Percentiles rank a stretch among this genome's conserved stretches.
phyloP scores from a whole-genome alignment of 1,140 invertebrate genomes.

The Muscidifurax raptorellus region DNA sequence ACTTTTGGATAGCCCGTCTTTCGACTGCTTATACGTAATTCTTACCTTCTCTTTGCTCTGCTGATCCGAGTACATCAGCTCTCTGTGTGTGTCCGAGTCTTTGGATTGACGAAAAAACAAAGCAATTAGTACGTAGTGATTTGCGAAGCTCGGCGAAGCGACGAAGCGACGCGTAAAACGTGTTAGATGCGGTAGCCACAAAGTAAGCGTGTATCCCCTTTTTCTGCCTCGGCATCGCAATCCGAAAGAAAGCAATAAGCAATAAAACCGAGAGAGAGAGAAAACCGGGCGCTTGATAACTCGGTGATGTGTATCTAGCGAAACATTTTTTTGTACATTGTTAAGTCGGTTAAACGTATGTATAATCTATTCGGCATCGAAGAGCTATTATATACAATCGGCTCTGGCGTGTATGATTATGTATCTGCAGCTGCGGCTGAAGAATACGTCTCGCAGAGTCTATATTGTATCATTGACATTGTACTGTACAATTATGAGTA shows the following conservation, averaged over 20 bases:
- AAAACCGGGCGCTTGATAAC: conserved; percentile 19
- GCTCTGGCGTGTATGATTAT: not conserved
- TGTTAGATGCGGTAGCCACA: not conserved
- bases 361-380: conserved; percentile 22
- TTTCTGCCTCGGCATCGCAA: conserved; percentile 48
- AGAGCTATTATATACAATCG: conserved; percentile 3
- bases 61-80: not conserved
- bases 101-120: conserved; percentile 5
- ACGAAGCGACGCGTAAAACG: not conserved
- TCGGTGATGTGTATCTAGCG: not conserved
- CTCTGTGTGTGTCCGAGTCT: not conserved
- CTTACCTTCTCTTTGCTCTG: not conserved
- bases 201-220: not conserved
- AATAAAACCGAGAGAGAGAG: conserved; percentile 61
- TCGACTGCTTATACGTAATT: conserved; percentile 4
- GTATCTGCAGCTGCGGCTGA: not conserved
- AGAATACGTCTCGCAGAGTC: conserved; percentile 63
- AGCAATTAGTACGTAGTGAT: not conserved
- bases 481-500: conserved; percentile 61
- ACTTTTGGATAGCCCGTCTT: conserved; percentile 19
- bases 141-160: not conserved
- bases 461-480: conserved; percentile 68
- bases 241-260: conserved; percentile 68
- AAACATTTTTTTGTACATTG: conserved; percentile 36
- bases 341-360: conserved; percentile 25